Conservation (phyloP, 1,140 invertebrate genomes). For the Agrypnia vestita region DNA sequence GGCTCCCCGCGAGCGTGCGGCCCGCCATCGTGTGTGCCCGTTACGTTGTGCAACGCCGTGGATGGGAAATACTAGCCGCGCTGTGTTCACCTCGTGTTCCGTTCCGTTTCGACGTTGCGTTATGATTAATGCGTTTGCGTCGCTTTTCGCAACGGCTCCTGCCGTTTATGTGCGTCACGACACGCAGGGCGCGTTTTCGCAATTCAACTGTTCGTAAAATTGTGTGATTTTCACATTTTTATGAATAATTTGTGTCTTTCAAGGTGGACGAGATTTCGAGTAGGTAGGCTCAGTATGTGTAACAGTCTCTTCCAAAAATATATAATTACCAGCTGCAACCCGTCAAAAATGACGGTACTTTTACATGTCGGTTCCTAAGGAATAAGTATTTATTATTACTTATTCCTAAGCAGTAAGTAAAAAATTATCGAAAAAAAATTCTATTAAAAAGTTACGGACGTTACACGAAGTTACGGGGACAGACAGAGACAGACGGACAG, state of each 20-base stretch:
- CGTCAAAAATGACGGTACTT: too few species aligned
- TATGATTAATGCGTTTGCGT: slow-evolving; percentile 47
- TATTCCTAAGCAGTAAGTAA: too few species aligned
- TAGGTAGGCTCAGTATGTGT: too few species aligned
- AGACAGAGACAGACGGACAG: too few species aligned
- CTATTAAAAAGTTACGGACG: too few species aligned
- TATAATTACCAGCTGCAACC: too few species aligned
- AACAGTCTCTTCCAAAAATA: too few species aligned
- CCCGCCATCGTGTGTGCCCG: neutral
- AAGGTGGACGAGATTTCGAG: too few species aligned
- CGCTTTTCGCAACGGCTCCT: slow-evolving; percentile 22
- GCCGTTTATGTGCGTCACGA: slow-evolving; percentile 17
- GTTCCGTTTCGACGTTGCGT: slow-evolving; percentile 29
- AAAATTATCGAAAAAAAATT: too few species aligned
- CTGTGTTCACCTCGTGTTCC: slow-evolving; percentile 7
- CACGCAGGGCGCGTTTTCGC: neutral
- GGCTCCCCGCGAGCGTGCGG: slow-evolving; percentile 14
- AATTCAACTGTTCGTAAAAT: neutral
- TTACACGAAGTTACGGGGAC: too few species aligned
- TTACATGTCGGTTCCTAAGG: too few species aligned
- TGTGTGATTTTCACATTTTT: slow-evolving; percentile 17
- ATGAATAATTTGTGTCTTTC: slow-evolving; percentile 7
- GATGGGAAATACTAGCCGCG: slow-evolving; percentile 11
- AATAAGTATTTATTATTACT: too few species aligned
- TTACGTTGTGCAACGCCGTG: slow-evolving; percentile 18